Conservation (phyloP, 2,888 invertebrate species). For the Mechanitis mazaeus region DNA sequence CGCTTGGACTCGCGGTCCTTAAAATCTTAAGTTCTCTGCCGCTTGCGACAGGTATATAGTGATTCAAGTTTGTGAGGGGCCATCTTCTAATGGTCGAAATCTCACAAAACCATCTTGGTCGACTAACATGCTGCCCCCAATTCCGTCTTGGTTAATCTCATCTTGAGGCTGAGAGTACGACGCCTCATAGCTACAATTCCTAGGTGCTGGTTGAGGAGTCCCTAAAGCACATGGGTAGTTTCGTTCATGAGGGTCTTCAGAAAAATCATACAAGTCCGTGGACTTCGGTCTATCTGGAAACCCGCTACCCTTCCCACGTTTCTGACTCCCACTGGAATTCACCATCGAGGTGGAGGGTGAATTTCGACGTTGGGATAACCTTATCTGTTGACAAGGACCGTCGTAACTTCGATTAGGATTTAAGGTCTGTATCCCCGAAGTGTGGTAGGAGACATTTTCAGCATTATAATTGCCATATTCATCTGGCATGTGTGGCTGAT, state of each 20-base stretch:
- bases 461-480: conserved; percentile 68
- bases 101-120: conserved; percentile 93
- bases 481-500: conserved; percentile 72
- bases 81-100: conserved; percentile 83
- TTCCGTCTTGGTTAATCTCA: conserved; percentile 66
- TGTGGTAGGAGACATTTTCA: conserved; percentile 71
- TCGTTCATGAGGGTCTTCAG: conserved; percentile 65
- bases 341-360: conserved; percentile 67
- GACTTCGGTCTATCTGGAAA: conserved; percentile 81
- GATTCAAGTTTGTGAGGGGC: conserved; percentile 70
- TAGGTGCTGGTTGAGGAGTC: conserved; percentile 70
- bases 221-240: conserved; percentile 64
- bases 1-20: conserved; percentile 33
- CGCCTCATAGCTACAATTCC: conserved; percentile 68
- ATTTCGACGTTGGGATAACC: conserved; percentile 65
- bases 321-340: conserved; percentile 70
- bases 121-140: conserved; percentile 87
- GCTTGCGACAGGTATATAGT: conserved; percentile 56
- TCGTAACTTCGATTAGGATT: conserved; percentile 74
- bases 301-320: conserved; percentile 66
- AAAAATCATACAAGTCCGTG: conserved; percentile 77
- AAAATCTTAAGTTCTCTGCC: conserved; percentile 64
- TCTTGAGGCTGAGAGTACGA: conserved; percentile 76
- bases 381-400: conserved; percentile 54
- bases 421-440: conserved; percentile 70